Evolutionary conservation across 2,888 invertebrate genomes (phyloP), one percentile per base, ranked within the genome.

Genomic region (Drosophila sordidapex): DNA sequence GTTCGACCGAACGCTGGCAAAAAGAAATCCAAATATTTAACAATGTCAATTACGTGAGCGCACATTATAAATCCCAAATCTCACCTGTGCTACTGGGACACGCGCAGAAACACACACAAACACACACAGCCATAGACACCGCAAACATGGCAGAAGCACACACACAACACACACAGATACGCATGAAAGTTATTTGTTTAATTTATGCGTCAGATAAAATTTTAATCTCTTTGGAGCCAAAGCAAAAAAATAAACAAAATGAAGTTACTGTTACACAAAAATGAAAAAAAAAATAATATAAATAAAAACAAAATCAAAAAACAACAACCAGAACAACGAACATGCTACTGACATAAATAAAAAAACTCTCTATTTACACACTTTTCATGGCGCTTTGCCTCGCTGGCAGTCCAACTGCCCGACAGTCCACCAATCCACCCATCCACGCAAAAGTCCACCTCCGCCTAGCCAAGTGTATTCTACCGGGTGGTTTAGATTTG

Each of bases 181-280:
- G 53, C 65, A 64, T 33, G 59, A 60, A 62, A 86, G 86, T 88
- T 87, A 82, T 87, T 87, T 87, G 87, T 79, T 86, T 88, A 88
- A 87, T 89, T 88, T 88, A 88, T 88, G 87, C 87, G 87, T 86
- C 86, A 88, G 89, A 89, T 88, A 87, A 88, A 89, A 88, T 89
- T 88, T 87, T 89, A 88, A 88, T 88, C 88, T 86, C 84, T 88
- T 80, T 78, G 70, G 83, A 82, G 83, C 78, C 83, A 72, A 83
- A 81, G 59, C 78, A 70, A 70, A 73, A 79, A 70, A 74, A 74
- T 69, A 66, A 81, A 63, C 68, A 74, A 80, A 85, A 87, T 82
- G 82, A 83, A 85, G 82, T 85, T 87, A 70, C 66, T 67, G 46
- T 51, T 51, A 53, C 27, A 67, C 29, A 70, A 69, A 79, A 80